Base-by-base conservation (phyloP, 2,113 vertebrate genomes). In the Dipodomys ordii region DNA sequence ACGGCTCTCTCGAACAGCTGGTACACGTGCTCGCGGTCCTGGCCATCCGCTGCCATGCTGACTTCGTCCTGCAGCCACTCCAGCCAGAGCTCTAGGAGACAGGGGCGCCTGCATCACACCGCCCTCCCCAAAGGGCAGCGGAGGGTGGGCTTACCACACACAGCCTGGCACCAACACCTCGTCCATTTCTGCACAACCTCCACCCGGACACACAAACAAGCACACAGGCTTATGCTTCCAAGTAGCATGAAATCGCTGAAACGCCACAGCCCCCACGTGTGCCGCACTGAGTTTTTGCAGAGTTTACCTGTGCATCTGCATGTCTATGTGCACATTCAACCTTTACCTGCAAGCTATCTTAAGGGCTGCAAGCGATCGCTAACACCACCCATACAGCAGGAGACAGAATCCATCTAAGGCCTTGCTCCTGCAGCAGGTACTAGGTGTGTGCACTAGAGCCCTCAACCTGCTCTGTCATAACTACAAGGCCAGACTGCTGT, bases 1-100 rank as follows among this genome's bases (percentile, higher is more conserved):
- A 98, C 97, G 0, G 99, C 99, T 89, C 96, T 98, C 98, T 99
- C 99, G 84, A 99, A 99, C 32, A 99, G 98, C 57, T 99, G 99
- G 2, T 99, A 99, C 22, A 99, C 98, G 19, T 98, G 99, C 94
- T 99, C 99, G 1, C 99, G 96, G 91, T 99, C 99, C 0, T 98
- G 96, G 92, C 98, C 97, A 2, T 99, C 99, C 32, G 98, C 96
- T 28, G 98, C 98, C 98, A 99, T 98, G 81, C 98, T 98, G 87
- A 99, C 99, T 97, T 99, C 99, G 93, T 99, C 99, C 25, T 99
- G 99, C 83, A 99, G 97, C 99, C 99, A 99, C 93, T 99, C 99
- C 90, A 99, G 96, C 99, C 99, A 99, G 72, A 99, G 99, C 95
- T 99, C 99, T 99, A 82, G 3, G 87, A 94, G 68, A 88, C 28